Evolutionary conservation across 1,140 invertebrate species (phyloP), one percentile per base, ranked within the genome.

Genomic region (Euwallacea similis): DNA sequence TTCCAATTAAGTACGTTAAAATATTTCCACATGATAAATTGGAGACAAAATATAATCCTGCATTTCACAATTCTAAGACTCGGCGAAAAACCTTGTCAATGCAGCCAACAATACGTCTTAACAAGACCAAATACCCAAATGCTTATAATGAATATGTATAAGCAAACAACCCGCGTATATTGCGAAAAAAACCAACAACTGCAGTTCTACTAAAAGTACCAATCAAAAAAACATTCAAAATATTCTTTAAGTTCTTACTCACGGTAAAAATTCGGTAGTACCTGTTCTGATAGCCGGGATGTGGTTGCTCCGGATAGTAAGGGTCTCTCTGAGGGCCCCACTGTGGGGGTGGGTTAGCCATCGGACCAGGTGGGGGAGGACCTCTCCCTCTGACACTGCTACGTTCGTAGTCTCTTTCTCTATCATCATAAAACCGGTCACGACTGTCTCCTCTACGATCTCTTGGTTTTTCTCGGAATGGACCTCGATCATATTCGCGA

Each of bases 371-470:
- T 44, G 62, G 64, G n/a, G 72, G 42, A 8, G n/a, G 4, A 15
- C 69, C 59, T 41, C 43, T 44, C 54, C 58, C 33, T 44, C 66
- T 54, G 13, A 3, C 9, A 41, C 50, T 58, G 11, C 21, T 58
- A 9, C 66, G 60, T n/a, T 42, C 62, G 15, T 55, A 60, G 2
- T 73, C 67, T 9, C 73, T 10, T 8, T 73, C 68, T 42, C 74
- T 63, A 8, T 61, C 62, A 54, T 68, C 67, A 42, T 73, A 65
- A 53, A 56, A 73, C 11, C 66, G 64, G n/a, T 71, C 62, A 1
- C 67, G 67, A 42, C 67, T 69, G 53, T 71, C 59, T 7, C 58
- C 10, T 67, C 66, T 47, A 13, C 67, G 58, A 9, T 42, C 53
- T n/a, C 42, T 69, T 6, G 58, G 43, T 33, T 63, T 69, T 6